Evolutionary conservation across 2,113 vertebrate genomes (phyloP).

Genomic region (Pionites leucogaster): DNA sequence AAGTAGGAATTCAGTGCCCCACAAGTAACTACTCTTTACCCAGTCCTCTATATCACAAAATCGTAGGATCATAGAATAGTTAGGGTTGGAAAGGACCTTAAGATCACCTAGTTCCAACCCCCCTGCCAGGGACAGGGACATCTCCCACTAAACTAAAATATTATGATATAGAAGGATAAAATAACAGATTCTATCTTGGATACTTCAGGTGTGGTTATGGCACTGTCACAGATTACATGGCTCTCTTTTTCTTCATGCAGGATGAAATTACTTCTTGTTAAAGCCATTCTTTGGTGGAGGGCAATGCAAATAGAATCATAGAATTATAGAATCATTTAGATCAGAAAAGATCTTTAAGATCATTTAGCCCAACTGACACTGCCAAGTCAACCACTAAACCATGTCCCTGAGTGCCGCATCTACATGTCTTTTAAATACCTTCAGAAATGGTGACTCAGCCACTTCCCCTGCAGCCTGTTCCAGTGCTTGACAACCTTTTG

Average conservation of each 20-base stretch:
- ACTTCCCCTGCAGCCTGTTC: background rate
- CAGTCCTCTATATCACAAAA: background rate
- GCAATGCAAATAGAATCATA: background rate
- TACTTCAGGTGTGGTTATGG: background rate
- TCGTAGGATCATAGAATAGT: too few species aligned
- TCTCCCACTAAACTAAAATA: background rate
- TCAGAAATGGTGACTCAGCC: background rate
- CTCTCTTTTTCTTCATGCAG: background rate
- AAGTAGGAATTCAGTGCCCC: background rate
- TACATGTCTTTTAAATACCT: background rate
- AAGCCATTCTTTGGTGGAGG: background rate
- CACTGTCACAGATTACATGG: rapidly evolving
- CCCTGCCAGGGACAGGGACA: too few species aligned
- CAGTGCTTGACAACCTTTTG: background rate
- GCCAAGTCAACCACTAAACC: background rate
- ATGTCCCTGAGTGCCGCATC: background rate
- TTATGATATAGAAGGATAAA: background rate
- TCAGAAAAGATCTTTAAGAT: background rate
- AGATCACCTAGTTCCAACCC: too few species aligned
- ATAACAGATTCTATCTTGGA: background rate
- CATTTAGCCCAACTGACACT: background rate
- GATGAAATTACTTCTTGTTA: background rate
- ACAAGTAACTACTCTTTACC: background rate
- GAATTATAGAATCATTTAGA: background rate
- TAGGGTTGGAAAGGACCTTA: too few species aligned